phyloP scores from a whole-genome alignment of 2,797 vertebrate species.

The Merluccius polli region DNA sequence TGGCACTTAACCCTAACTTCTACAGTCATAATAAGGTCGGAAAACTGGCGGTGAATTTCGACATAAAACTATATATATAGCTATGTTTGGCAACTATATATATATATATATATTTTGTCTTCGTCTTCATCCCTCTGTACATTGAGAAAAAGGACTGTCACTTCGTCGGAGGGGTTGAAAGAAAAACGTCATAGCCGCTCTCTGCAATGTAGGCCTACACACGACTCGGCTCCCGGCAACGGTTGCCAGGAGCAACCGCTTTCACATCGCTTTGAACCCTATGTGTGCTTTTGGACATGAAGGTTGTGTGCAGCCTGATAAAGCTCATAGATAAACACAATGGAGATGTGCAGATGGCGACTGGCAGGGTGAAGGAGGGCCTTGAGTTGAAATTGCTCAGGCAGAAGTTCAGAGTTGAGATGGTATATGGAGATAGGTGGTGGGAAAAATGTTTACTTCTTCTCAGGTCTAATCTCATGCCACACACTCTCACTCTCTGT shows the following conservation, averaged over 20 bases:
- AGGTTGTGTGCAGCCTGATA: background rate
- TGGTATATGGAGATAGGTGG: slow-evolving; percentile 4
- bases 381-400: slow-evolving; percentile 9
- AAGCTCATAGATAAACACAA: background rate
- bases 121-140: no score
- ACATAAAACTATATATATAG: no score
- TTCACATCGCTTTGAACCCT: background rate
- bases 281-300: background rate
- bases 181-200: no score
- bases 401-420: slow-evolving; percentile 6
- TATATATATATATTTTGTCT: no score
- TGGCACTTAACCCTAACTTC: background rate
- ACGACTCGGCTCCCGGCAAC: background rate
- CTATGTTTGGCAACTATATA: no score
- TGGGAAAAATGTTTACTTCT: slow-evolving; percentile 12
- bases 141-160: no score
- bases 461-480: background rate
- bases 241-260: background rate
- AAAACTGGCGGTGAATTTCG: no score
- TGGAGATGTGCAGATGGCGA: background rate
- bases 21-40: no score
- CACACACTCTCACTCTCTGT: slow-evolving; percentile 10
- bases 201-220: background rate
- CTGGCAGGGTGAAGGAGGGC: background rate
- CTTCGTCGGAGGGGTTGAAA: no score